These are phyloP conservation scores for Caenorhabditis panamensis DNA, from an alignment of 2,888 invertebrate genomes.

Conservation along the genomic window DNA sequence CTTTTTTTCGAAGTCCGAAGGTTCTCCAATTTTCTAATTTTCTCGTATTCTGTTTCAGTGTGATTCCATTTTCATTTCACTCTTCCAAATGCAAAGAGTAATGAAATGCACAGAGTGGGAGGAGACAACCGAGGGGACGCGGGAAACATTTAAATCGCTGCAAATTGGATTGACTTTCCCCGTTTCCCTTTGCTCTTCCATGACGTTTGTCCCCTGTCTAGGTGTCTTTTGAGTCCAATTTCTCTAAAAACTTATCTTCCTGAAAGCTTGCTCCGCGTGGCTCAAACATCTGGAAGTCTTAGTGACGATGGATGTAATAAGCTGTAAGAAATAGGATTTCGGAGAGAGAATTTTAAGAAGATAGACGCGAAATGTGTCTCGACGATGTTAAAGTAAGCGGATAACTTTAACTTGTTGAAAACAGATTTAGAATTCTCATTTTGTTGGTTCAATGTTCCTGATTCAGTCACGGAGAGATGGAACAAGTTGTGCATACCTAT, in stretches of 20 bases:
- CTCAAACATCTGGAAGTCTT: neutral
- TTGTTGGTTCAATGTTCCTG: too few species aligned
- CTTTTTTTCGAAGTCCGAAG: too few species aligned
- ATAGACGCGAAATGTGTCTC: too few species aligned
- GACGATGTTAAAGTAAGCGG: too few species aligned
- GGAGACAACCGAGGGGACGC: neutral
- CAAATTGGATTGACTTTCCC: slow-evolving; percentile 50
- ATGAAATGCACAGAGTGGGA: slow-evolving; percentile 21
- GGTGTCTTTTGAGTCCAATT: slow-evolving; percentile 10
- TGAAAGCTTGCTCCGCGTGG: neutral
- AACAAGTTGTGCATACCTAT: too few species aligned
- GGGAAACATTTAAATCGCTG: slow-evolving; percentile 51
- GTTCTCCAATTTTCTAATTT: neutral
- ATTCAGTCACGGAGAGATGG: too few species aligned
- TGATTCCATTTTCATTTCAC: neutral
- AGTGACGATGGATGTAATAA: too few species aligned
- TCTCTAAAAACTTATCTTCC: neutral
- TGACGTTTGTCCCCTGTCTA: slow-evolving; percentile 18
- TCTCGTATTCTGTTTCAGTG: slow-evolving; percentile 31
- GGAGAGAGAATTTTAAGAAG: too few species aligned
- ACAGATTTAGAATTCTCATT: too few species aligned
- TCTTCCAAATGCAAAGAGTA: slow-evolving; percentile 21
- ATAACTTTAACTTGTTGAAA: too few species aligned
- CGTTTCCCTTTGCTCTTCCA: slow-evolving; percentile 9
- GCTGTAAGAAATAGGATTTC: too few species aligned